These are phyloP conservation scores for Ianthella basta DNA, from an alignment of 37 sponge, comb jelly and placozoan genomes.

Conservation along the genomic window DNA sequence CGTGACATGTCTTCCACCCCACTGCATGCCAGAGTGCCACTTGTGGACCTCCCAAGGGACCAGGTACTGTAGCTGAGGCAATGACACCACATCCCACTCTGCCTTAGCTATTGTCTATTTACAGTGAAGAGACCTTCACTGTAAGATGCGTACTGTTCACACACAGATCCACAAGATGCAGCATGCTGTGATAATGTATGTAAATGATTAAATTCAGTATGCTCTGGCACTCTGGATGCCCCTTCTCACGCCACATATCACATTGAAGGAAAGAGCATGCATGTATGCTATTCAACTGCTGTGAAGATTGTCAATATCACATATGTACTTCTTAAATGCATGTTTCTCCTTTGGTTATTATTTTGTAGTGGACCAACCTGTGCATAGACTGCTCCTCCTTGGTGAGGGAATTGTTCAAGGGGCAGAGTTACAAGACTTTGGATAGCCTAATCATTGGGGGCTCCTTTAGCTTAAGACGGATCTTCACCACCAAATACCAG, in stretches of 20 bases:
- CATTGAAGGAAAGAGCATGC: too few relatives aligned
- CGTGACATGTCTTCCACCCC: constrained; percentile 66
- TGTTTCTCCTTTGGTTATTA: background rate
- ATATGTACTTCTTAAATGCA: too few relatives aligned
- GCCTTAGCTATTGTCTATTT: background rate
- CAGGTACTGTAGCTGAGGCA: constrained; percentile 36
- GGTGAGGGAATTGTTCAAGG: constrained; percentile 58
- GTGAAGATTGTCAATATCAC: too few relatives aligned
- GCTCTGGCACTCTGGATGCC: too few relatives aligned
- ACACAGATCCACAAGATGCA: too few relatives aligned
- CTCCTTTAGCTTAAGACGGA: constrained; percentile 56
- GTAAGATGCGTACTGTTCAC: too few relatives aligned
- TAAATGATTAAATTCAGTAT: too few relatives aligned
- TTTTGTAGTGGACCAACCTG: constrained; percentile 76
- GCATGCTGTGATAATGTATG: too few relatives aligned
- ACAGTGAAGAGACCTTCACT: background rate
- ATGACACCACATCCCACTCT: background rate
- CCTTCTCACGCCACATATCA: too few relatives aligned
- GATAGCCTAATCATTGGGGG: constrained; percentile 73
- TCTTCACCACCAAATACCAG: constrained; percentile 64
- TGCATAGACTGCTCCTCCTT: constrained; percentile 70
- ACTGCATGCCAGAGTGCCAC: constrained; percentile 74
- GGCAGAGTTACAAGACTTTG: constrained; percentile 49
- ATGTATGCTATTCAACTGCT: too few relatives aligned
- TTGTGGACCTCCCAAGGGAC: constrained; percentile 37